Percentiles rank a stretch among this genome's conserved stretches.
These are phyloP conservation scores for Uloborus plumipes DNA, from an alignment of 2,888 invertebrate species.

Conservation along the genomic window DNA sequence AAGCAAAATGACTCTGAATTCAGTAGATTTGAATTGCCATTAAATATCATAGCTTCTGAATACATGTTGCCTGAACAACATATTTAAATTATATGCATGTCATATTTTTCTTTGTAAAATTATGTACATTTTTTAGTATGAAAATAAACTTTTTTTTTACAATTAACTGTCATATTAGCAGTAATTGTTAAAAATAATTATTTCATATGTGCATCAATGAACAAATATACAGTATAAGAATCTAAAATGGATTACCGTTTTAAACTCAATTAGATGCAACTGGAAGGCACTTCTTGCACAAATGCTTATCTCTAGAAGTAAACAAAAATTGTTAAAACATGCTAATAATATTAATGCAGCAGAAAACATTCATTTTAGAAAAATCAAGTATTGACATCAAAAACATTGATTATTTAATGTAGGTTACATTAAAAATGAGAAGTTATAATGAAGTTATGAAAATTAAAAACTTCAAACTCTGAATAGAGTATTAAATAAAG, in stretches of 20 bases:
- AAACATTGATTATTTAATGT: no score
- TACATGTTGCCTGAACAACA: no score
- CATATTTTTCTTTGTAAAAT: no score
- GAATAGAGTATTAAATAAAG: no score
- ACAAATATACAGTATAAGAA: not conserved
- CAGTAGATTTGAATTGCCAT: no score
- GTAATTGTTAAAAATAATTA: not conserved
- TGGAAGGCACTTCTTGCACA: conserved; percentile 59
- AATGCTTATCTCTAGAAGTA: conserved; percentile 45
- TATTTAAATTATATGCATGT: no score
- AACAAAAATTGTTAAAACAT: conserved; percentile 7
- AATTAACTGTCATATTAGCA: not conserved
- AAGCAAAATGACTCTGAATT: no score
- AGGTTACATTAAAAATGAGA: no score
- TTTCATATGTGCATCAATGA: not conserved
- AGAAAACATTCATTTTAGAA: not conserved
- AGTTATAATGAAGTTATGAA: not conserved
- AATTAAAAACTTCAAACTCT: not conserved
- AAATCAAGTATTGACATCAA: no score
- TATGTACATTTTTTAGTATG: no score
- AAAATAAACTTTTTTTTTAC: no score
- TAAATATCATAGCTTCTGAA: no score
- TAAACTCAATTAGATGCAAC: conserved; percentile 48
- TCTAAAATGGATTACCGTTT: conserved; percentile 36
- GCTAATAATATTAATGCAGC: not conserved